phyloP scores from a whole-genome alignment of 2,797 vertebrate species.

The Apogon hyalosoma region DNA sequence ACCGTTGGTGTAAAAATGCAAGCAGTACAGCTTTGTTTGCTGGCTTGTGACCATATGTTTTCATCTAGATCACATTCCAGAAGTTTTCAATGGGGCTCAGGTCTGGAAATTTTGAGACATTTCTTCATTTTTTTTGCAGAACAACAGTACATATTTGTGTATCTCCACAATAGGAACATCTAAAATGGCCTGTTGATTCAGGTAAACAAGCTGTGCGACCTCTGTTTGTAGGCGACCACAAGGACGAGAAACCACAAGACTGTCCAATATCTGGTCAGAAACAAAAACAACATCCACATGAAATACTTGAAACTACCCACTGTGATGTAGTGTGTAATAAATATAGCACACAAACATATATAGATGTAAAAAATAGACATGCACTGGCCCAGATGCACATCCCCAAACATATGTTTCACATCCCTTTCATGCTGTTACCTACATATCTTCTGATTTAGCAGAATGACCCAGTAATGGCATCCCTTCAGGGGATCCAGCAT shows the following conservation, averaged over 20 bases:
- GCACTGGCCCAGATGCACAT: neutral
- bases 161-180: neutral
- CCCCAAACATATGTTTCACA: constrained; percentile 31
- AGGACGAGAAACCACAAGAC: constrained; percentile 34
- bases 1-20: no score
- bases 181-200: constrained; percentile 20
- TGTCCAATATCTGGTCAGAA: constrained; percentile 35
- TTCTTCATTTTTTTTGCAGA: no score
- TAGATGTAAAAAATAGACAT: constrained; percentile 9
- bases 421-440: constrained; percentile 29
- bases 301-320: constrained; percentile 36
- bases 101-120: neutral
- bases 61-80: no score
- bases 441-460: constrained; percentile 35
- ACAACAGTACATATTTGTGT: neutral
- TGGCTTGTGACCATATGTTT: no score
- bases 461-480: constrained; percentile 64
- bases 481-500: constrained; percentile 46
- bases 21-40: no score
- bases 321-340: neutral
- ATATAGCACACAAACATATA: constrained; percentile 16
- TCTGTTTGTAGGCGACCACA: constrained; percentile 13
- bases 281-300: constrained; percentile 30
- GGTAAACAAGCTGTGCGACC: constrained; percentile 33
- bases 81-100: no score